Evolutionary conservation across 2,888 invertebrate genomes (phyloP), one percentile per base, ranked within the genome.

Genomic region (Schrankia costaestrigalis): DNA sequence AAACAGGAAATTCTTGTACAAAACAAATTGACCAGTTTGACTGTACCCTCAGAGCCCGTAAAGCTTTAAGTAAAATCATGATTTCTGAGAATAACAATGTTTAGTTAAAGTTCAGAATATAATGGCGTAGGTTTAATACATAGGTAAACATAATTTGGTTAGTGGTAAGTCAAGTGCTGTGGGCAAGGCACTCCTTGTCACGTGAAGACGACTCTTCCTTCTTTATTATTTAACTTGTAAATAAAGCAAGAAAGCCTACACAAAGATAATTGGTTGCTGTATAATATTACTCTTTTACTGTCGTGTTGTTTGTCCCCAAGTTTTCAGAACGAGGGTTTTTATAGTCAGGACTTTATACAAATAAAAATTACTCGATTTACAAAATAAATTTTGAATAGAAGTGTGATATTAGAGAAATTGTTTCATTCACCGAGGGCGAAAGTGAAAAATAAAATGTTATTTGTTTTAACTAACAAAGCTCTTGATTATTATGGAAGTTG

Each of bases 1-100:
- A 63, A 67, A 69, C 64, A 61, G 60, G 61, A 62, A 70, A 67
- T 63, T 63, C 58, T 54, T 49, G 41, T 43, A 41, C 44, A 46
- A 52, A 51, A 46, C 47, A 50, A 52, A 46, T 31, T 25, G 26
- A 33, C 59, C 52, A 48, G 9, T 32, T 6, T 46, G 34, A 35
- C 11, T 23, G 22, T 31, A 29, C 27, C 52, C 27, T 4, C 30
- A 23, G 3, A 31, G 5, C 27, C 29, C 28, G 22, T 11, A 12
- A 11, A 5, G 17, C 4, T 13, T 1, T n/a, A n/a, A 19, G 12
- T 1, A 11, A 11, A 12, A 11, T 6, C 24, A 1, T 1, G 2
- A 13, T 6, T 15, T 30, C 8, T 21, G 31, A 21, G 21, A 4
- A 13, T 22, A 11, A 37, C 31, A 51, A 54, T 51, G 32, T 26